A percentile compares a stretch with the other conserved stretches of the same genome.
Conservation (phyloP, 2,888 invertebrate species). For the Aleiodes alternator region DNA sequence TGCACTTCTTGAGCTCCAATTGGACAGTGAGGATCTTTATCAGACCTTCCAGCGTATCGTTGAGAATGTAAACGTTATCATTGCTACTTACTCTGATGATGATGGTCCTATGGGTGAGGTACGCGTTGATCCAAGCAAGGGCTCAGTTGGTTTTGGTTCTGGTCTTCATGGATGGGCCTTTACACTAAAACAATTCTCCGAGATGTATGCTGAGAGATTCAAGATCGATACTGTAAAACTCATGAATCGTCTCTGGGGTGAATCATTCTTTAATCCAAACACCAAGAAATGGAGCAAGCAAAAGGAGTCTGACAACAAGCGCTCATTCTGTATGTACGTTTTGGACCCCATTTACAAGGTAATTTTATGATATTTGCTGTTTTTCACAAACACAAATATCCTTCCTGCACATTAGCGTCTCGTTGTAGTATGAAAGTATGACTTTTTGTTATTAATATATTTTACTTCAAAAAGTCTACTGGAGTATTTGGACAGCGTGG, state of each 20-base stretch:
- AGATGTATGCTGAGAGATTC: slow-evolving; percentile 99
- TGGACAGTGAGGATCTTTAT: slow-evolving; percentile 97
- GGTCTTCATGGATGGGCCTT: slow-evolving; percentile 99
- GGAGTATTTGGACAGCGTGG: slow-evolving; percentile 77
- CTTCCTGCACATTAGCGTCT: slow-evolving; percentile 48
- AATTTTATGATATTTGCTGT: slow-evolving; percentile 46
- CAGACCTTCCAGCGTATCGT: slow-evolving; percentile 99
- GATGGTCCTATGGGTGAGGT: slow-evolving; percentile 99
- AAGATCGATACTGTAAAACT: slow-evolving; percentile 97
- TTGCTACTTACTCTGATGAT: slow-evolving; percentile 98
- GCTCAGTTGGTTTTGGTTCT: slow-evolving; percentile 99
- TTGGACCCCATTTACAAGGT: slow-evolving; percentile 99
- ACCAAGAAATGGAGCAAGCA: slow-evolving; percentile 99
- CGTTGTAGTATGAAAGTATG: slow-evolving; percentile 38
- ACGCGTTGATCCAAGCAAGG: slow-evolving; percentile 97
- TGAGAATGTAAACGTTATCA: slow-evolving; percentile 99
- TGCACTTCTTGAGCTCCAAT: slow-evolving; percentile 96
- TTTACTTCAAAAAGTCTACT: slow-evolving; percentile 18
- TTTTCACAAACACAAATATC: not conserved
- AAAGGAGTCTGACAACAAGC: slow-evolving; percentile 93
- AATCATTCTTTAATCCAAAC: slow-evolving; percentile 98
- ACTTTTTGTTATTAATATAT: slow-evolving; percentile 40
- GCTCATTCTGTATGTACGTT: slow-evolving; percentile 99
- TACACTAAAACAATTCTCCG: slow-evolving; percentile 99
- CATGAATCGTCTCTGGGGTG: slow-evolving; percentile 99